Evolutionary conservation across 2,797 vertebrate genomes (phyloP), one percentile per base, ranked within the genome.

Genomic region (Eutrigla gurnardus): DNA sequence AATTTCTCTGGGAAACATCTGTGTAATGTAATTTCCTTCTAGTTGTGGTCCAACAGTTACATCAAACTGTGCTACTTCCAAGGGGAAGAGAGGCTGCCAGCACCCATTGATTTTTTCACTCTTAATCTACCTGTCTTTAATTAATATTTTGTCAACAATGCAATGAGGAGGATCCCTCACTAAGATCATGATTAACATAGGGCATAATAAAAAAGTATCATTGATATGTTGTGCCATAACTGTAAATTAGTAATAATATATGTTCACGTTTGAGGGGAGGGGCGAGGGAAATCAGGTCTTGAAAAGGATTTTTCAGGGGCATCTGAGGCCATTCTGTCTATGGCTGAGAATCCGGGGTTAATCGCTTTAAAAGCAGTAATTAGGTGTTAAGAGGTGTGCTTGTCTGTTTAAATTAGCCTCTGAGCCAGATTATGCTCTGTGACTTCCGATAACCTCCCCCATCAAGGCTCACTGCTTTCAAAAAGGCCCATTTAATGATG

Each of bases 331-430:
- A 86, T 77, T 84, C 85, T 88, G 91, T 88, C 86, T 83, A 68
- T 91, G 73, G 69, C 88, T 87, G 86, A 85, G 81, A 91, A 91
- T 81, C 86, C 66, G 69, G 78, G 88, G 87, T 93, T 93, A 94
- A 93, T 94, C 90, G 86, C 88, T 93, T 92, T 93, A 89, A 92
- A 92, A 86, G 80, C 83, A 89, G 89, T 93, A 90, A 92, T 92
- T 91, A 93, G 89, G 90, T 93, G 90, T 92, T 90, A 93, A 92
- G 92, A 91, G 84, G 86, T 84, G 80, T 77, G 89, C 87, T 89
- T 93, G 92, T 93, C 92, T 89, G 83, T 88, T 91, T 88, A 91
- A 91, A 93, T 93, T 93, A 93, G 87, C 81, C 52, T 82, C 83
- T 18, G 68, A 89, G 65, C 64, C 84, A 92, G 92, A 87, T 92